Percentiles rank a stretch among this genome's conserved stretches.
Conservation (phyloP, 2,113 vertebrate genomes). For the Diglossa brunneiventris region DNA sequence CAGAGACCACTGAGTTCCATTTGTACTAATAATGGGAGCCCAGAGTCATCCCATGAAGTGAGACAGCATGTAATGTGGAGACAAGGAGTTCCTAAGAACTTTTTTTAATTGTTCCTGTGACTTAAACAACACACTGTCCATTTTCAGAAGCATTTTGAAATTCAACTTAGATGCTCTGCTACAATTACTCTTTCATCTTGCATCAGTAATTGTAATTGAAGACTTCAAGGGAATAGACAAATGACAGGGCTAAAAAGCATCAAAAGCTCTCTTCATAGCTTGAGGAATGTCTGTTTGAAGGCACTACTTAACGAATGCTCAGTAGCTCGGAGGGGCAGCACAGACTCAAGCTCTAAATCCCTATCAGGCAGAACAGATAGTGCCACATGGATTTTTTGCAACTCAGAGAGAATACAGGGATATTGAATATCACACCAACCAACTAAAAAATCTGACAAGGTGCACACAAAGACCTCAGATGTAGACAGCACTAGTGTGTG, state of each 20-base stretch:
- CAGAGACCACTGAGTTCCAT: neutral
- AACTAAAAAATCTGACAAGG: neutral
- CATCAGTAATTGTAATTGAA: slow-evolving; percentile 5
- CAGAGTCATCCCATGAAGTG: neutral
- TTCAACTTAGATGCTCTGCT: neutral
- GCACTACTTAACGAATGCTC: neutral
- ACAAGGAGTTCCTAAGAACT: neutral
- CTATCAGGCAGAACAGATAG: neutral
- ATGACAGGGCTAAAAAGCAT: neutral
- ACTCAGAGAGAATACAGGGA: neutral
- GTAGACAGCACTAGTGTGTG: neutral
- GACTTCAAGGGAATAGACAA: neutral
- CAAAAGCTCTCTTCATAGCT: neutral
- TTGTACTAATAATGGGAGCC: neutral
- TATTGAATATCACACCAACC: neutral
- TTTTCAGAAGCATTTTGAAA: slow-evolving; percentile 3
- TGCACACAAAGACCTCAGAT: neutral
- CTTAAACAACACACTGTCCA: neutral
- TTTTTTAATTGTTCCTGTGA: neutral
- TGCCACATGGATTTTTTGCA: neutral
- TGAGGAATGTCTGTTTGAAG: neutral
- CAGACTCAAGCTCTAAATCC: neutral
- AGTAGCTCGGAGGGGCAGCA: neutral
- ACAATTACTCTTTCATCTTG: neutral
- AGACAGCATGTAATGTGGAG: neutral